phyloP scores from a whole-genome alignment of 2,888 invertebrate species.

The Argyresthia albistria region DNA sequence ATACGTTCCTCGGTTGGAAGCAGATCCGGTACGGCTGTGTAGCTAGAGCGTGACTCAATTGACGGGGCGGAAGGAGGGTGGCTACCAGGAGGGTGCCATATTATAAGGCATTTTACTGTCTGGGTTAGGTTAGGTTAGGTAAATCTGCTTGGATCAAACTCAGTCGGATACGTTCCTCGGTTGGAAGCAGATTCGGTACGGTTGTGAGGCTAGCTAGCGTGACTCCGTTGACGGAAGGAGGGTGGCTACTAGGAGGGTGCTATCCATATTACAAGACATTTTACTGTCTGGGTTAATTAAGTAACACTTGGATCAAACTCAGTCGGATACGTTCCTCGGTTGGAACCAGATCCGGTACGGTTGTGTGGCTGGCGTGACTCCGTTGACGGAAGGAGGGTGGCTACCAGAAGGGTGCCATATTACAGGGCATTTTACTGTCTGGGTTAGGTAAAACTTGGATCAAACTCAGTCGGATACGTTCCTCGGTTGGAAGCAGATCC shows the following conservation, averaged over 20 bases:
- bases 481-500: slow-evolving; percentile 44
- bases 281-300: too few species aligned
- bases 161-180: slow-evolving; percentile 17
- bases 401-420: too few species aligned
- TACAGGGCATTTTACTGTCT: too few species aligned
- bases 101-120: too few species aligned
- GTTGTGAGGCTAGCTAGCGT: slow-evolving; percentile 68
- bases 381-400: slow-evolving; percentile 66
- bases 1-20: slow-evolving; percentile 32
- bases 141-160: neutral
- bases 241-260: too few species aligned
- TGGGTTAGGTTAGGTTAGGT: too few species aligned
- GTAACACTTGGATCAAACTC: neutral
- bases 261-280: too few species aligned
- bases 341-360: slow-evolving; percentile 60
- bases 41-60: slow-evolving; percentile 72
- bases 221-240: slow-evolving; percentile 64
- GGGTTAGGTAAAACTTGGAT: too few species aligned
- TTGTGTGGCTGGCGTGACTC: slow-evolving; percentile 69
- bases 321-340: slow-evolving; percentile 18
- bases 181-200: slow-evolving; percentile 57
- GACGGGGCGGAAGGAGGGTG: slow-evolving; percentile 56
- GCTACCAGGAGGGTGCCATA: too few species aligned
- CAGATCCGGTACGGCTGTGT: slow-evolving; percentile 65
- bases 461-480: neutral